Evolutionary conservation across 2,113 vertebrate species (phyloP).

Genomic region (Pitta sordida): DNA sequence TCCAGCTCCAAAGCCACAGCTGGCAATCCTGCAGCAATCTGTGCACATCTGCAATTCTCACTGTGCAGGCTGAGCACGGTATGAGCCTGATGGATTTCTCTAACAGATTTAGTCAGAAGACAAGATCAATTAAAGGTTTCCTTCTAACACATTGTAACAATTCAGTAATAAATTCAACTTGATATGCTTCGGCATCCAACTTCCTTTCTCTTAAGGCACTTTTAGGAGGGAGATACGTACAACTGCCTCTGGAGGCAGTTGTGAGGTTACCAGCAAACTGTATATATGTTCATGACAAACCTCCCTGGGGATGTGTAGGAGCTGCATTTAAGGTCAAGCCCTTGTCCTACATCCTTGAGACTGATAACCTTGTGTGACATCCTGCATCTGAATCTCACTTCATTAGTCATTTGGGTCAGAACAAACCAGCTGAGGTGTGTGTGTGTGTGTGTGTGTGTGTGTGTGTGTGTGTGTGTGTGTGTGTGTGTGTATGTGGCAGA

Average conservation of each 20-base stretch:
- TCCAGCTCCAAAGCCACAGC: background rate
- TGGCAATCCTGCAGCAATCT: background rate
- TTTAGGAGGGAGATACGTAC: background rate
- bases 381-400: no score
- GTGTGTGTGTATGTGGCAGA: no score
- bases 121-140: background rate
- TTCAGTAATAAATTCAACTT: background rate
- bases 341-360: background rate
- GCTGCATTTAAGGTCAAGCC: background rate
- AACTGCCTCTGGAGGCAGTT: no score
- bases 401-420: no score
- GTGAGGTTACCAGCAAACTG: background rate
- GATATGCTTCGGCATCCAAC: background rate
- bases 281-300: background rate
- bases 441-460: no score
- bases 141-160: background rate
- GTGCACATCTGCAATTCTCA: background rate
- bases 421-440: no score
- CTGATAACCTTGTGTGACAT: background rate
- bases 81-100: background rate
- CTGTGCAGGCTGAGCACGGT: background rate
- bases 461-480: no score
- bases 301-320: background rate
- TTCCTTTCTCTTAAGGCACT: background rate
- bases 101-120: background rate